A percentile compares a stretch with the other conserved stretches of the same genome.
Conservation (phyloP, 1,140 invertebrate genomes). For the Drosophila lacteicornis region DNA sequence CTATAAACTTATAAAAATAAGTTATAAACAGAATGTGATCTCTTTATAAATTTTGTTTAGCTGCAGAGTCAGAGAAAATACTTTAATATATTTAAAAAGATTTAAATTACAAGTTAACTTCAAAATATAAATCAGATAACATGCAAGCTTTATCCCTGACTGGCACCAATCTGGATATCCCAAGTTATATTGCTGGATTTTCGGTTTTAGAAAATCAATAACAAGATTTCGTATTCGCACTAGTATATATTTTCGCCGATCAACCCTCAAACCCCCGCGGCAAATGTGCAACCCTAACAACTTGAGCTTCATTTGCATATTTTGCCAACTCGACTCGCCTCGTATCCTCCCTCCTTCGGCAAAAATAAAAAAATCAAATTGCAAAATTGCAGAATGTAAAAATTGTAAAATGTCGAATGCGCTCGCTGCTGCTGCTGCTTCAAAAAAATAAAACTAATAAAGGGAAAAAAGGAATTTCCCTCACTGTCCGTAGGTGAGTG, state of each 20-base stretch:
- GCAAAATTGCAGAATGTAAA: slow-evolving; percentile 64
- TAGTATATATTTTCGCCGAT: slow-evolving; percentile 39
- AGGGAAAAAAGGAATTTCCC: slow-evolving; percentile 54
- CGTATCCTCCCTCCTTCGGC: slow-evolving; percentile 23
- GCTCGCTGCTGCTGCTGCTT: slow-evolving; percentile 18
- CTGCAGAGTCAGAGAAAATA: neutral
- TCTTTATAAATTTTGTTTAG: neutral
- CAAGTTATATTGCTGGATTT: neutral
- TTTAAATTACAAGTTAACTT: neutral
- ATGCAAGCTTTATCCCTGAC: neutral
- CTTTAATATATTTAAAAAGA: no score
- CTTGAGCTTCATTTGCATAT: slow-evolving; percentile 82
- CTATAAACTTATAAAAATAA: neutral
- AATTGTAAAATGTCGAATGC: slow-evolving; percentile 69
- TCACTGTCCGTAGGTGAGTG: slow-evolving; percentile 53
- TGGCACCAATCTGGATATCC: neutral
- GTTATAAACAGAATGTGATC: neutral
- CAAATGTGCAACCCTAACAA: slow-evolving; percentile 62
- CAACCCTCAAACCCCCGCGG: slow-evolving; percentile 59
- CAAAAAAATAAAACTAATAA: slow-evolving; percentile 75
- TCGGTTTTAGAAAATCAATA: slow-evolving; percentile 44
- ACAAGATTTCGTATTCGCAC: slow-evolving; percentile 30
- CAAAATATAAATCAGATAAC: neutral
- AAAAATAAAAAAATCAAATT: slow-evolving; percentile 63
- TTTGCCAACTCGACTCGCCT: slow-evolving; percentile 55